Evolutionary conservation across 2,888 invertebrate species (phyloP), one percentile per base, ranked within the genome.

Genomic region (Scaptomyza flava): DNA sequence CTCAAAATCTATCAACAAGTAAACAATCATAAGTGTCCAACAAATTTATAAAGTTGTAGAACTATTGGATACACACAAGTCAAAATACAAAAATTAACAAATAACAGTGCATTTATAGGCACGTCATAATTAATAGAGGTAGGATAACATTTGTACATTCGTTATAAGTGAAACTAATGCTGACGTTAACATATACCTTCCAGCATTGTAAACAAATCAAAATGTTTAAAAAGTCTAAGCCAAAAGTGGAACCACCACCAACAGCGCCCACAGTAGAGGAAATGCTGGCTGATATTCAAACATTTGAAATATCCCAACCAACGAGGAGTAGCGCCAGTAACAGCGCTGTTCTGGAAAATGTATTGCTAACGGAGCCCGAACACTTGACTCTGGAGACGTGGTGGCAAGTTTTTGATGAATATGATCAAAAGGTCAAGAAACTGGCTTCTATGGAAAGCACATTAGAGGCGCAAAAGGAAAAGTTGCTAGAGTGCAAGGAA

Each of bases 351-450:
- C 43, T 60, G 51, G 87, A 70, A 48, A 56, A 77, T 7, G 62
- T 51, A 6, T 48, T 81, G 17, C 69, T 74, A 3, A 81, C 70
- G 0, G 81, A 87, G 2, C 80, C 72, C 1, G 85, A 75, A 20
- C 70, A 72, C 8, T 30, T 88, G n/a, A 36, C 70, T 0, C 70
- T 87, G 1, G 65, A 83, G 0, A 84, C 88, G 0, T 91, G 92
- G 91, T 92, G 92, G 92, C 80, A 87, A 41, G 66, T 85, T 0
- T 92, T 92, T 52, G 91, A 92, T 60, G 85, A 85, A 23, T 91
- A 91, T 52, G 87, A 91, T 2, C 81, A 79, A 11, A 91, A 91
- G 70, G 78, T 90, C 0, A 79, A 89, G 4, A 86, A 89, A 52
- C 68, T 92, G 14, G 79, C 79, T 27, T 72, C 70, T n/a, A 76